Base-by-base conservation (phyloP, 2,797 vertebrate genomes). In the Agapornis canus region DNA sequence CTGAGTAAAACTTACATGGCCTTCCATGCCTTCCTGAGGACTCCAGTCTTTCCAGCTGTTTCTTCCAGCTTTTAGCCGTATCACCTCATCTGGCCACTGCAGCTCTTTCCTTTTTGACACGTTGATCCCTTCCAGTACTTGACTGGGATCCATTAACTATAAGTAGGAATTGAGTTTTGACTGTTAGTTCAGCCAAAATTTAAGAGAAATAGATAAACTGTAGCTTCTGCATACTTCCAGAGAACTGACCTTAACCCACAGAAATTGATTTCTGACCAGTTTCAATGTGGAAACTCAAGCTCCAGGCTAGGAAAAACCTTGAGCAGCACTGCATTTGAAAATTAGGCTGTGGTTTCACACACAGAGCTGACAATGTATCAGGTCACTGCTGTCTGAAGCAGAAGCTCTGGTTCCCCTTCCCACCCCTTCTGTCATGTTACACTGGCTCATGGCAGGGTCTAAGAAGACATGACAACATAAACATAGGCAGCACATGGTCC, bases 31-130 rank as follows among this genome's bases (percentile, higher is more conserved):
- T 98, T 99, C 99, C 92, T 98, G 97, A 94, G 99, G 99, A 98
- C 98, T 99, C 99, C 99, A 99, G 97, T 99, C 99, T 97, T 99
- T 99, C 99, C 99, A 99, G 98, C 98, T 98, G 97, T 98, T 99
- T 92, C 99, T 98, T 94, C 99, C 99, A 79, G 99, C 99, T 97
- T 99, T 99, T 96, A 99, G 97, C 97, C 99, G 98, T 97, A 99
- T 96, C 3, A 98, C 98, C 97, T 99, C 99, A 49, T 99, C 99
- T 77, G 99, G 99, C 99, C 99, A 99, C 98, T 99, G 99, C 96
- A 99, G 98, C 97, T 99, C 99, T 95, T 99, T 99, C 89, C 99
- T 98, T 98, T 99, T 99, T 22, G 99, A 99, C 92, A 99, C 86
- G 97, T 99, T 99, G 95, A 99, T 99, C 95, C 98, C 99, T 97